Conservation (phyloP, 2,797 vertebrate species). For the Eulemur rubriventer region DNA sequence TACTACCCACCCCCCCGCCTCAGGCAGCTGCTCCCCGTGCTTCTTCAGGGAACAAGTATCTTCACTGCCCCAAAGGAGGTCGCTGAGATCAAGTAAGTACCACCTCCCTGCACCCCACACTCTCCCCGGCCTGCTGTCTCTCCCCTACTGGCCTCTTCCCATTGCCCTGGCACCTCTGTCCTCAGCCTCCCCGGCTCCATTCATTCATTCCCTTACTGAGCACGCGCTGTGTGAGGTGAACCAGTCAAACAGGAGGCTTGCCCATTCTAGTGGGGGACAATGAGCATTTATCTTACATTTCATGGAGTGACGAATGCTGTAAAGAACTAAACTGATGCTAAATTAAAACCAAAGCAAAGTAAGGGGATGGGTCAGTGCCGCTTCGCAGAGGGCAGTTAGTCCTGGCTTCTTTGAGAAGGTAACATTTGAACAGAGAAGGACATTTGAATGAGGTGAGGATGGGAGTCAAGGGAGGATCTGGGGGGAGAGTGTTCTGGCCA, state of each 20-base stretch:
- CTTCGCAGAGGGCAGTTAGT: not conserved
- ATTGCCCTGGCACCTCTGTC: not conserved
- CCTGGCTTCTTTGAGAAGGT: not conserved
- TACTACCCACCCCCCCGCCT: constrained; percentile 77
- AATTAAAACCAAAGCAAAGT: not conserved
- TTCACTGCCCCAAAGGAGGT: constrained; percentile 70
- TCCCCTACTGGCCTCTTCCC: not conserved
- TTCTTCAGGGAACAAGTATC: constrained; percentile 67
- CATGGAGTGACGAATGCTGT: not conserved
- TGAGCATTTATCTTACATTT: not conserved
- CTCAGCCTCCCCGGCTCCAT: not conserved
- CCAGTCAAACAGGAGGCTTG: not conserved
- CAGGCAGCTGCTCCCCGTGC: constrained; percentile 77
- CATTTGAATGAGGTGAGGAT: not conserved
- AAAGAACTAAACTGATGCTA: not conserved
- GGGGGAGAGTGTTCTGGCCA: not conserved
- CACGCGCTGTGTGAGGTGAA: accelerated
- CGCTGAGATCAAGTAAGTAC: constrained; percentile 68
- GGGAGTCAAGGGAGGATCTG: not conserved
- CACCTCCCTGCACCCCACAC: not conserved
- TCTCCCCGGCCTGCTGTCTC: not conserved
- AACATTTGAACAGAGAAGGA: not conserved
- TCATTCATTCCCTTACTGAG: not conserved
- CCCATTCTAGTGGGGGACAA: not conserved
- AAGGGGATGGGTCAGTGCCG: not conserved